phyloP scores from a whole-genome alignment of 92 coral and sea anemone species.

The Zoanthus sociatus region DNA sequence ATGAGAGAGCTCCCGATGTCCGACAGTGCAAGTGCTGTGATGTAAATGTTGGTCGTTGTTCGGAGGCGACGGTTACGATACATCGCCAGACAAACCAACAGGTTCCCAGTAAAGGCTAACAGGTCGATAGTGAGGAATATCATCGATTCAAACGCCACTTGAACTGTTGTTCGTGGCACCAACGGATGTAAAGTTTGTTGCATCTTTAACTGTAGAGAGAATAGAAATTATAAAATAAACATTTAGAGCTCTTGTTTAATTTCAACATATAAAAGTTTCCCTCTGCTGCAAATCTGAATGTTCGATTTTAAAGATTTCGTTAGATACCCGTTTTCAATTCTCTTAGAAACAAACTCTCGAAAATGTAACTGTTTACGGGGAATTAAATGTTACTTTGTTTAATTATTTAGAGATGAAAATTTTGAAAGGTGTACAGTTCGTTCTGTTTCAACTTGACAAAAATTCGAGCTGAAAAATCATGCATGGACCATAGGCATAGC shows the following conservation, averaged over 20 bases:
- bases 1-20: slow-evolving; percentile 36
- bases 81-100: slow-evolving; percentile 39
- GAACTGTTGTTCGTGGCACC: slow-evolving; percentile 15
- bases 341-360: no score
- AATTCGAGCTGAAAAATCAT: no score
- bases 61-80: slow-evolving; percentile 34
- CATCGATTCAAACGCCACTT: slow-evolving; percentile 38
- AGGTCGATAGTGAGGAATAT: slow-evolving; percentile 32
- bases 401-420: no score
- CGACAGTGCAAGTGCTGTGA: slow-evolving; percentile 31
- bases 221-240: no score
- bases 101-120: slow-evolving; percentile 31
- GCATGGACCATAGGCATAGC: no score
- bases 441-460: no score
- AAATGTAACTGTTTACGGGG: no score
- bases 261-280: background rate
- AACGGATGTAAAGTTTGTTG: background rate
- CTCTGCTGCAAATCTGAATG: no score
- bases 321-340: no score
- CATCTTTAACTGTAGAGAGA: background rate
- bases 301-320: no score
- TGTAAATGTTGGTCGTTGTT: slow-evolving; percentile 45
- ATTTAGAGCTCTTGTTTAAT: background rate
- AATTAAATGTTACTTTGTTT: no score
- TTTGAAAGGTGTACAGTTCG: no score